These are phyloP conservation scores for Alviniconcha strummeri DNA, from an alignment of 2,888 invertebrate species.

Conservation along the genomic window DNA sequence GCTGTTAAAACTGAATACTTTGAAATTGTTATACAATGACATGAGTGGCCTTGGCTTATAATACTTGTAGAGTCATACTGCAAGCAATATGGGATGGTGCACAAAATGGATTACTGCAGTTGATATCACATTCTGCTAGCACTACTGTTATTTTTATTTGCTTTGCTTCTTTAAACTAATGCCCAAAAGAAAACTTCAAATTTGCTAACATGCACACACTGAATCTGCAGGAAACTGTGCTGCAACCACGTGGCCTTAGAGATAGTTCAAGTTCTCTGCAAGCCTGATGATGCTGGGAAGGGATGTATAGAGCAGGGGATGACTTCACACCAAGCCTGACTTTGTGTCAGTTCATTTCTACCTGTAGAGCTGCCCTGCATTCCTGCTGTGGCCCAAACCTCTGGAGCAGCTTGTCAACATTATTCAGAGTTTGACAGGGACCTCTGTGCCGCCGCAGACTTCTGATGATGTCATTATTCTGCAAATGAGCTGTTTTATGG, in stretches of 20 bases:
- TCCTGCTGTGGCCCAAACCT: neutral
- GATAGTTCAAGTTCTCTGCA: neutral
- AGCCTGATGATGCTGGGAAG: neutral
- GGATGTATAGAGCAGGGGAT: neutral
- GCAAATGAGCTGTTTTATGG: neutral
- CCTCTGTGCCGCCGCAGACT: neutral
- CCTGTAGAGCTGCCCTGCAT: neutral
- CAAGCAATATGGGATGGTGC: too few relatives aligned
- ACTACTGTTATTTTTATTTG: neutral
- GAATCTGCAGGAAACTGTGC: neutral
- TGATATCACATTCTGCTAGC: neutral
- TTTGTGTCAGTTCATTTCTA: neutral
- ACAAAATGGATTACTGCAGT: too few relatives aligned
- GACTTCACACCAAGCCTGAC: neutral
- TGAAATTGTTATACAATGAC: too few relatives aligned
- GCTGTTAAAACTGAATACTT: too few relatives aligned
- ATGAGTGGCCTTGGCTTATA: too few relatives aligned
- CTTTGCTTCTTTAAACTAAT: too few relatives aligned
- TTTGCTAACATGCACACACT: neutral
- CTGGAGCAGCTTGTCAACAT: neutral
- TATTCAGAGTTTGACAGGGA: neutral
- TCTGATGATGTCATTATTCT: neutral
- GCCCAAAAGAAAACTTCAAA: neutral
- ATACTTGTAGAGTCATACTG: too few relatives aligned
- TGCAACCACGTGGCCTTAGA: neutral